Percentiles rank a stretch among this genome's conserved stretches.
Conservation (phyloP, 2,888 invertebrate species). For the Drosophila mulleri region DNA sequence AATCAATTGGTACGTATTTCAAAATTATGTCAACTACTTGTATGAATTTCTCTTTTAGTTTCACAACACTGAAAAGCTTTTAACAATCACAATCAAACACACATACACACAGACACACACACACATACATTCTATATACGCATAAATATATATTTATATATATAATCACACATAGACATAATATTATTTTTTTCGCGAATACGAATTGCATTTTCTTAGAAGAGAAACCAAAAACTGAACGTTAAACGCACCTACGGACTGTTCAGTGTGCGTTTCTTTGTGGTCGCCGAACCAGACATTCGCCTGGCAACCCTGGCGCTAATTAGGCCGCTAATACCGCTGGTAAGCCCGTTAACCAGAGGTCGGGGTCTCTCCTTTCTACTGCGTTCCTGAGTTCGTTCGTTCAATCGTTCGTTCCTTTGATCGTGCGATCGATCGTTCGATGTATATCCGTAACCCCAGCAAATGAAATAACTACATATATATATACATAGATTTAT, state of each 20-base stretch:
- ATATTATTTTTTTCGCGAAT: conserved; percentile 19
- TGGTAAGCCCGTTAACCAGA: conserved; percentile 79
- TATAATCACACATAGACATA: conserved; percentile 23
- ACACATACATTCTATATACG: conserved; percentile 10
- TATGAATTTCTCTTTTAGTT: conserved; percentile 63
- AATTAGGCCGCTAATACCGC: conserved; percentile 82
- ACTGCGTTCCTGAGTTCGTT: conserved; percentile 39
- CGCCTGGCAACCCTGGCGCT: conserved; percentile 82
- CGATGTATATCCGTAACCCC: conserved; percentile 59
- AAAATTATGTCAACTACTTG: conserved; percentile 76
- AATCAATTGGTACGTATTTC: conserved; percentile 83
- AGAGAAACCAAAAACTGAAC: conserved; percentile 72
- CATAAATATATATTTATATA: conserved; percentile 31
- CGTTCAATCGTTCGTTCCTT: conserved; percentile 16
- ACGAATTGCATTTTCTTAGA: conserved; percentile 70
- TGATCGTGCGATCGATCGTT: conserved; percentile 10
- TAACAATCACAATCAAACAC: conserved; percentile 18
- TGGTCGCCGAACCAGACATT: conserved; percentile 83
- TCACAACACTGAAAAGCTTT: conserved; percentile 38
- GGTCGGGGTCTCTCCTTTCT: conserved; percentile 38
- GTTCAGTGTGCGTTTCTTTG: conserved; percentile 81
- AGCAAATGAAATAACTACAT: conserved; percentile 49
- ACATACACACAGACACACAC: background rate
- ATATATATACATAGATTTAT: background rate
- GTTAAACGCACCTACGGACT: conserved; percentile 77